A percentile compares a stretch with the other conserved stretches of the same genome.
These are phyloP conservation scores for Zelleria hepariella DNA, from an alignment of 2,888 invertebrate species.

Conservation along the genomic window DNA sequence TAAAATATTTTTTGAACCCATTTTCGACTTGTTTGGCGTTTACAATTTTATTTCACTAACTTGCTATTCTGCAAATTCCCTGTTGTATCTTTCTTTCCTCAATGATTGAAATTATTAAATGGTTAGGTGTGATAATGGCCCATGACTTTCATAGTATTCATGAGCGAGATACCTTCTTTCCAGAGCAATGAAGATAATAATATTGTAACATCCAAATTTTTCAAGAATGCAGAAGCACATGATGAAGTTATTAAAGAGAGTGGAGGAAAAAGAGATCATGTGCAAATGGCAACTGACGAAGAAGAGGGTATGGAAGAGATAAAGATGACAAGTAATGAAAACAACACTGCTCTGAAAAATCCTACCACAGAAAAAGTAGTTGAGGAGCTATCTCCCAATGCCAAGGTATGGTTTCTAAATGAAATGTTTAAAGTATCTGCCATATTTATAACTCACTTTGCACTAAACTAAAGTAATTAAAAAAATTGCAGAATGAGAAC, in stretches of 20 bases:
- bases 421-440: not conserved
- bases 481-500: not conserved
- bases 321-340: not conserved
- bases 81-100: too few species aligned
- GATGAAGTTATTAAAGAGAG: constrained; percentile 2
- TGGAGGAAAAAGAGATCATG: not conserved
- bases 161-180: constrained; percentile 14
- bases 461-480: not conserved
- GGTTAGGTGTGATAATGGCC: too few species aligned
- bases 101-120: too few species aligned
- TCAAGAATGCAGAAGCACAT: constrained; percentile 17
- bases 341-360: not conserved
- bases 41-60: too few species aligned
- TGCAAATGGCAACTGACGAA: not conserved
- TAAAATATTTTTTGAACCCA: too few species aligned
- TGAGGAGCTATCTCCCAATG: not conserved
- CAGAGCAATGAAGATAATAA: constrained; percentile 29
- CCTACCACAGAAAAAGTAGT: not conserved
- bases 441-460: not conserved
- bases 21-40: too few species aligned
- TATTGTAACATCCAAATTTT: constrained; percentile 45
- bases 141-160: too few species aligned
- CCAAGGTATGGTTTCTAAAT: not conserved
- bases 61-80: too few species aligned
- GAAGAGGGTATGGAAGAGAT: not conserved